Evolutionary conservation across 2,888 invertebrate genomes (phyloP).

Genomic region (Leptura quadrifasciata): DNA sequence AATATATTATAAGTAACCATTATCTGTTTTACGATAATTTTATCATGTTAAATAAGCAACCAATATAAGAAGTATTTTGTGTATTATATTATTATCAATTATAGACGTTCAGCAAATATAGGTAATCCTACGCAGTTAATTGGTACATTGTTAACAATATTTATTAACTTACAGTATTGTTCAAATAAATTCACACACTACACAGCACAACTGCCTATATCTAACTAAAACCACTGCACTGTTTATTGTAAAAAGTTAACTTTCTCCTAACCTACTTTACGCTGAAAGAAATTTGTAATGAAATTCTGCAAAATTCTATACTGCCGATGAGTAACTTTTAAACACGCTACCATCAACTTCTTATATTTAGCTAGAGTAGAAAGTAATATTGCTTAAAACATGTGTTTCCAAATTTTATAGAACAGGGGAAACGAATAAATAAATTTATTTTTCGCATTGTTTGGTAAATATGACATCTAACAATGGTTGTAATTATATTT

Average conservation of each 20-base stretch:
- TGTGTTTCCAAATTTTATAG: slow-evolving; percentile 44
- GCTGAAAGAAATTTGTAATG: slow-evolving; percentile 63
- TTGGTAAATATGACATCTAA: slow-evolving; percentile 37
- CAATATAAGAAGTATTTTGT: not conserved
- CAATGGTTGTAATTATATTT: slow-evolving; percentile 13
- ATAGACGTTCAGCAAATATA: not conserved
- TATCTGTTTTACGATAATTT: no score
- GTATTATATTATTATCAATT: not conserved
- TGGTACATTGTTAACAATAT: slow-evolving; percentile 15
- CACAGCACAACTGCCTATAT: slow-evolving; percentile 66
- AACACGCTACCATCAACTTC: slow-evolving; percentile 44
- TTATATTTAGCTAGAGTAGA: slow-evolving; percentile 42
- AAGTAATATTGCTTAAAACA: slow-evolving; percentile 41
- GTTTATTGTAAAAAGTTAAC: slow-evolving; percentile 71
- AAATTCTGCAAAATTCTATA: slow-evolving; percentile 58
- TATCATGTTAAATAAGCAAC: not conserved
- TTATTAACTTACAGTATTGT: slow-evolving; percentile 35
- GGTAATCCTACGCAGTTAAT: not conserved
- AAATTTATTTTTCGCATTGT: slow-evolving; percentile 38
- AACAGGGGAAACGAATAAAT: slow-evolving; percentile 32
- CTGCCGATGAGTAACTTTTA: slow-evolving; percentile 43
- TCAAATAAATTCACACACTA: slow-evolving; percentile 47
- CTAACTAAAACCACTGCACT: slow-evolving; percentile 68
- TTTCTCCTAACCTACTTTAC: slow-evolving; percentile 73
- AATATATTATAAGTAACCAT: no score